Base-by-base conservation (phyloP, 2,797 vertebrate genomes). In the Squalus acanthias region DNA sequence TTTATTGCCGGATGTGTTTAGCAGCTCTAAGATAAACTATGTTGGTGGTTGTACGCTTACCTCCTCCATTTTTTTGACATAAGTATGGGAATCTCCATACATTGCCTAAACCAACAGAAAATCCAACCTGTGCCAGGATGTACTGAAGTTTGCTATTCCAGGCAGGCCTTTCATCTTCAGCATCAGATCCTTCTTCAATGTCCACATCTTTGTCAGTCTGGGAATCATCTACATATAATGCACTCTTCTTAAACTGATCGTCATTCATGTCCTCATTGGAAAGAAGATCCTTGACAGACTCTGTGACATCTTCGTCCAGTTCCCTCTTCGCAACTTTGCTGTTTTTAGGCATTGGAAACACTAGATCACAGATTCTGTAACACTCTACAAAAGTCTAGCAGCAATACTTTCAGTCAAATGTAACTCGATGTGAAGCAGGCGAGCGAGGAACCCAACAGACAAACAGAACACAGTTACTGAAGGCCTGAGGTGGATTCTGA, bases 71-170 rank as follows among this genome's bases (percentile, higher is more conserved):
- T 98, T 99, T 99, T 98, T 99, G 99, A 97, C 99, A 99, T 96
- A 99, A 97, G 97, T 99, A 99, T 2, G 99, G 99, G 97, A 99
- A 99, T 97, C 99, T 97, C 99, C 99, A 99, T 96, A 99, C 99
- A 96, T 99, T 99, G 70, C 99, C 99, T 97, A 99, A 97, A 95
- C 99, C 99, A 96, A 99, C 99, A 96, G 99, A 99, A 98, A 99
- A 99, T 97, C 99, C 99, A 96, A 99, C 99, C 98, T 99, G 99
- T 96, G 99, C 99, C 97, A 99, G 98, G 97, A 99, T 99, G 97
- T 99, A 99, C 12, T 99, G 99, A 39, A 99, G 98, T 96, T 99
- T 99, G 98, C 98, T 99, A 98, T 98, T 99, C 99, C 99, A 99
- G 96, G 99, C 99, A 0, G 99, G 99, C 96, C 99, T 98, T 97